Conservation (phyloP, 2,888 invertebrate genomes). For the Oligia fasciuncula region DNA sequence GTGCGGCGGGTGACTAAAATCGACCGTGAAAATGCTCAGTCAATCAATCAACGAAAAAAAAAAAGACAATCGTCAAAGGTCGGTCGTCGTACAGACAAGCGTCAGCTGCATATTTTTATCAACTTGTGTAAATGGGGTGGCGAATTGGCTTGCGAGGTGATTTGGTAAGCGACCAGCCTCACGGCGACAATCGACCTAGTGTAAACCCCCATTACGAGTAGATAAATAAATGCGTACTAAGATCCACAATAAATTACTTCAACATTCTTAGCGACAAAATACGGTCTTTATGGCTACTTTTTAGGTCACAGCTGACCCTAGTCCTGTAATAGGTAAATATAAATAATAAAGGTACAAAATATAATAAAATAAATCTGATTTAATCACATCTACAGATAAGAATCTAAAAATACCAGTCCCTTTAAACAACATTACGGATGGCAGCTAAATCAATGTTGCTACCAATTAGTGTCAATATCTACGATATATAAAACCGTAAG, state of each 20-base stretch:
- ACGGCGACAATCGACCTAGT: not conserved
- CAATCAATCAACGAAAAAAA: too few relatives aligned
- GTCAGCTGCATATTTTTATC: not conserved
- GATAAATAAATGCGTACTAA: not conserved
- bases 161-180: not conserved
- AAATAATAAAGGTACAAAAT: conserved; percentile 1
- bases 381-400: conserved; percentile 45
- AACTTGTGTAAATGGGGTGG: too few relatives aligned
- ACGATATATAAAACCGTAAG: conserved; percentile 54
- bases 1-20: not conserved
- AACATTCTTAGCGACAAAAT: not conserved
- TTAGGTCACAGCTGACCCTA: conserved; percentile 3
- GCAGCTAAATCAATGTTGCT: conserved; percentile 61
- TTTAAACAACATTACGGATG: conserved; percentile 56
- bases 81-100: too few relatives aligned
- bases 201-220: not conserved
- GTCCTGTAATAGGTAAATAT: conserved; percentile 26
- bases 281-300: not conserved
- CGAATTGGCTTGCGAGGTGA: not conserved
- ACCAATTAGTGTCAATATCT: conserved; percentile 67
- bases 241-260: not conserved
- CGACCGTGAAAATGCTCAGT: not conserved
- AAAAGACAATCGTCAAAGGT: too few relatives aligned
- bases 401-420: conserved; percentile 50
- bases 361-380: conserved; percentile 35